Base-by-base conservation (phyloP, 1,140 invertebrate genomes). In the Campoletis sonorensis region DNA sequence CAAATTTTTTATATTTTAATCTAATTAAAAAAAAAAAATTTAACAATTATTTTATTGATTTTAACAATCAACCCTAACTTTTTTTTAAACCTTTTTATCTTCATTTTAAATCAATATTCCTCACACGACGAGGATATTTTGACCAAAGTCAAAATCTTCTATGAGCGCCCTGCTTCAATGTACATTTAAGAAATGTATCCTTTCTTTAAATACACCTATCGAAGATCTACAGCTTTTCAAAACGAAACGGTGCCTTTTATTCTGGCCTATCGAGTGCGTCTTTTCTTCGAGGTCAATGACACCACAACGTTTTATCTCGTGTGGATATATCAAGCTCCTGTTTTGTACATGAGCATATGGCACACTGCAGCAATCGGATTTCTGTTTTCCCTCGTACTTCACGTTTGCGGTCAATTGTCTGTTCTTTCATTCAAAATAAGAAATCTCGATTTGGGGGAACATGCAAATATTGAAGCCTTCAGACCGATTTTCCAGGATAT, bases 241-340 rank as follows among this genome's bases (percentile, higher is more conserved):
- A 81, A 76, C 37, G 73, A 68, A 37, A 83, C 80, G 26, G 40
- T 75, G 58, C 81, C 80, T 16, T 85, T 80, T 58, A 71, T 79
- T 27, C 27, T 85, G 23, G 78, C 84, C 0, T 83, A 85, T 75
- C 81, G 75, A 33, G 77, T 80, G 51, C 45, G 75, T 37, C 18
- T 80, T 21, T 81, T 83, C n/a, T 77, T 83, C 79, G 73, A 83
- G 40, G 67, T 83, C 4, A 80, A 71, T 23, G 75, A 83, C 11
- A 40, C 54, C 26, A 15, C 40, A 16, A 83, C 78, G 0, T 85
- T 45, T 26, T 78, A 61, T 33, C 11, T 81, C 27, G 40, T 78
- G 1, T 79, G 79, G 40, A 82, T 80, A 16, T 85, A 82, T 80
- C 68, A 71, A 26, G 75, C 73, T 1, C 82, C 26, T 78, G 18